phyloP scores from a whole-genome alignment of 2,797 vertebrate species.

The Propithecus perrieri region DNA sequence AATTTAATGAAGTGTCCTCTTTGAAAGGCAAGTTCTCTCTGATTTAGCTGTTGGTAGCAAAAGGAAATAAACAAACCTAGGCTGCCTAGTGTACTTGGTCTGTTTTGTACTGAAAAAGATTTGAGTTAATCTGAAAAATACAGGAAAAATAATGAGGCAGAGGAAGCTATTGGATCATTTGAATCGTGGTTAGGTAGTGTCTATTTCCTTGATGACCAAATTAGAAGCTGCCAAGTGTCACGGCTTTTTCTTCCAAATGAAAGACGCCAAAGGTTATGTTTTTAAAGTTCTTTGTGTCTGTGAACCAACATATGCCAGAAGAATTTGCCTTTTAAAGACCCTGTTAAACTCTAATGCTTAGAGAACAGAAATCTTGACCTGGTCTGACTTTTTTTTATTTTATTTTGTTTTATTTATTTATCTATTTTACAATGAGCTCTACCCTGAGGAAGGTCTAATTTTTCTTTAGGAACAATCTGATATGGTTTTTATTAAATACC shows the following conservation, averaged over 20 bases:
- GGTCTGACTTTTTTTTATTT: background rate
- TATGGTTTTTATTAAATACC: constrained; percentile 28
- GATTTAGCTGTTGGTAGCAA: background rate
- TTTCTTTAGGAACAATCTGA: background rate
- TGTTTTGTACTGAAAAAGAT: constrained; percentile 43
- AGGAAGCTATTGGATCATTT: background rate
- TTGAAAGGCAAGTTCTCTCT: constrained; percentile 34
- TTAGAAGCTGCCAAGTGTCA: background rate
- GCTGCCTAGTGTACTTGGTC: background rate
- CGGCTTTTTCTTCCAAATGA: constrained; percentile 1
- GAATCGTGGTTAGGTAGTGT: background rate
- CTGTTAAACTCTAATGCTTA: background rate
- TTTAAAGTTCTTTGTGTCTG: constrained; percentile 18
- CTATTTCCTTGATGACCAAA: constrained; percentile 29
- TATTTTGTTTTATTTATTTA: too few relatives aligned
- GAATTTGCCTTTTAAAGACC: constrained; percentile 10
- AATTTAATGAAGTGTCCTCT: background rate
- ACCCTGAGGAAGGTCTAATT: background rate
- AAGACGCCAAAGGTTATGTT: background rate
- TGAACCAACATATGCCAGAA: background rate
- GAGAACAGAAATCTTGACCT: background rate
- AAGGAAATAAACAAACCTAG: constrained; percentile 16
- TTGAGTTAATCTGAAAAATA: background rate
- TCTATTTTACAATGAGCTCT: background rate
- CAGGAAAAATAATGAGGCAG: background rate